A percentile compares a stretch with the other conserved stretches of the same genome.
phyloP scores from a whole-genome alignment of 1,140 invertebrate genomes.

The Micrasema longulum region DNA sequence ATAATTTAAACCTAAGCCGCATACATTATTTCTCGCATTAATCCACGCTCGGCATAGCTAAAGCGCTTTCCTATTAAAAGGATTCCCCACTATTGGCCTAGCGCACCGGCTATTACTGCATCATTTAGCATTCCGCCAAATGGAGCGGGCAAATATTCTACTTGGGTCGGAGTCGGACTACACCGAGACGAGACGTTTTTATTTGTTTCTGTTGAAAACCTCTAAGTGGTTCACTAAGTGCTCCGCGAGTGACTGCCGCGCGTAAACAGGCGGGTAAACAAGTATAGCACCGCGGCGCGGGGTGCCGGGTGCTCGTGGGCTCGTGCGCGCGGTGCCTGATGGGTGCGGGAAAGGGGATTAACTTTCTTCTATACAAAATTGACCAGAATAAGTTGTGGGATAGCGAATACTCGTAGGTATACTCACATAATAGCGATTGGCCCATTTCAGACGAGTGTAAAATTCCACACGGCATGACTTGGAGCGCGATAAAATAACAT shows the following conservation, averaged over 20 bases:
- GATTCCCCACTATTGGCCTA: conserved; percentile 32
- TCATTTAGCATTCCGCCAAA: conserved; percentile 42
- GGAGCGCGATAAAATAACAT: too few species aligned
- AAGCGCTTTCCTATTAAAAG: conserved; percentile 38
- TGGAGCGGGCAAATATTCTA: conserved; percentile 35
- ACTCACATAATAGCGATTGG: too few species aligned
- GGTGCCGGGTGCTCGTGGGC: too few species aligned
- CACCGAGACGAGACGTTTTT: conserved; percentile 40
- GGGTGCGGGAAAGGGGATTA: too few species aligned
- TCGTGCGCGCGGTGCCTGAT: too few species aligned
- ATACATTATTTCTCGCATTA: conserved; percentile 25
- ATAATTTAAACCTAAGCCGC: conserved; percentile 9
- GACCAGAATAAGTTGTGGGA: too few species aligned
- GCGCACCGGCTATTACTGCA: conserved; percentile 29
- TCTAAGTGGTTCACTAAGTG: conserved; percentile 46
- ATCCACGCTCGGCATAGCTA: conserved; percentile 17
- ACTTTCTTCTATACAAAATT: too few species aligned
- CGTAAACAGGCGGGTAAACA: conserved; percentile 38
- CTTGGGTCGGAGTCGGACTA: neutral
- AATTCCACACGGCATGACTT: too few species aligned
- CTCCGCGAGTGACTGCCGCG: conserved; percentile 27
- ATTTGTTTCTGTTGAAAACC: conserved; percentile 48
- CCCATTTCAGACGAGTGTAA: too few species aligned
- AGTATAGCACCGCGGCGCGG: too few species aligned
- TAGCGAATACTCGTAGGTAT: too few species aligned